Evolutionary conservation across 2,888 invertebrate species (phyloP), one percentile per base, ranked within the genome.

Genomic region (Eupithecia inturbata): DNA sequence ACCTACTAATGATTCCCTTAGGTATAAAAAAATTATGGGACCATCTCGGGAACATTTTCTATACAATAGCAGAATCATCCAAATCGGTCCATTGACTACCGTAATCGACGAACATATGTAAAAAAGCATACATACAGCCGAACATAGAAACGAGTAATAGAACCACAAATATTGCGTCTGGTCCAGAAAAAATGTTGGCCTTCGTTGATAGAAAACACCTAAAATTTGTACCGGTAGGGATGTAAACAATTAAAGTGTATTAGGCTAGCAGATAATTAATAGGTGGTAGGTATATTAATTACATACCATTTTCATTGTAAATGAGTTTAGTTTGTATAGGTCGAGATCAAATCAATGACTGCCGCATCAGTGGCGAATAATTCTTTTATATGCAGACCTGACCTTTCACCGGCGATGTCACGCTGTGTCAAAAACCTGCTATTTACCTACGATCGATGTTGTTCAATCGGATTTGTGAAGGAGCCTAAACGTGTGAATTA

Each of bases 241-340:
- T 36, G 1, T 53, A 53, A 22, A 22, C 57, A 57, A 22, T 26
- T 28, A 19, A 19, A 62, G 9, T 31, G 6, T 2, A 31, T 6
- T 33, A 22, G 6, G 57, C 26, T 26, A 22, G 4, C 12, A 57
- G 26, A 26, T 1, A 57, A 57, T 12, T 22, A 22, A 53, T 22
- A 53, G 53, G 22, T 53, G 26, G 22, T n/a, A n/a, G 26, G 22
- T 26, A 57, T 26, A 14, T 31, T n/a, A 49, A 39, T 19, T 36
- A 75, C 91, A 80, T 88, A 93, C 94, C 90, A 91, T 82, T 90
- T 93, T 93, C 93, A 94, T 93, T 85, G 88, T 90, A 82, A 82
- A 84, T 71, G 82, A 60, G 63, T 84, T 88, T 84, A 80, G 82
- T 86, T 84, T 87, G 83, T 78, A 85, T 85, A 81, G 83, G 83